phyloP scores from a whole-genome alignment of 2,888 invertebrate species.

The Bellardia bayeri region DNA sequence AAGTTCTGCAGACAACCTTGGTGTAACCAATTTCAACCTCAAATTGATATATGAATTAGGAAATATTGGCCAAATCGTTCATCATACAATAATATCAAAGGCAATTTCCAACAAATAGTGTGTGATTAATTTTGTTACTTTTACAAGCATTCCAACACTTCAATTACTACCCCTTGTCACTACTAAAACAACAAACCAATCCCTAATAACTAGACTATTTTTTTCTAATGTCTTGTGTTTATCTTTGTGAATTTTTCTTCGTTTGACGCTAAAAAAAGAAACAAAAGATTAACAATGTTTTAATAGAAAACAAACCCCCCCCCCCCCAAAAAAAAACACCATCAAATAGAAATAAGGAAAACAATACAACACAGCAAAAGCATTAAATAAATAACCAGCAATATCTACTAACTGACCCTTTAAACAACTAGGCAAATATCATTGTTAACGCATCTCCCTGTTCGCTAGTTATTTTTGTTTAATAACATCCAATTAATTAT shows the following conservation, averaged over 20 bases:
- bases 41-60: background rate
- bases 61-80: background rate
- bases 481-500: conserved; percentile 59
- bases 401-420: background rate
- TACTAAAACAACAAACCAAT: background rate
- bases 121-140: conserved; percentile 22
- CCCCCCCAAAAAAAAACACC: background rate
- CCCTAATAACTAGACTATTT: conserved; percentile 34
- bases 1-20: background rate
- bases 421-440: background rate
- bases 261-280: no score
- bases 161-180: background rate
- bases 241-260: conserved; percentile 11
- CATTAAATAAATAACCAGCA: background rate
- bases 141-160: background rate
- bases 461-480: conserved; percentile 4
- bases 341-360: background rate
- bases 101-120: conserved; percentile 4
- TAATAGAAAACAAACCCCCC: background rate
- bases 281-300: conserved; percentile 7
- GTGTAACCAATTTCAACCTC: background rate
- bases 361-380: background rate
- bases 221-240: conserved; percentile 32
- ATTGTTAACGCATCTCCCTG: background rate
- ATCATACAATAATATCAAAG: conserved; percentile 19